A percentile compares a stretch with the other conserved stretches of the same genome.
Conservation (phyloP, 2,113 vertebrate genomes). For the Meleagris gallopavo region DNA sequence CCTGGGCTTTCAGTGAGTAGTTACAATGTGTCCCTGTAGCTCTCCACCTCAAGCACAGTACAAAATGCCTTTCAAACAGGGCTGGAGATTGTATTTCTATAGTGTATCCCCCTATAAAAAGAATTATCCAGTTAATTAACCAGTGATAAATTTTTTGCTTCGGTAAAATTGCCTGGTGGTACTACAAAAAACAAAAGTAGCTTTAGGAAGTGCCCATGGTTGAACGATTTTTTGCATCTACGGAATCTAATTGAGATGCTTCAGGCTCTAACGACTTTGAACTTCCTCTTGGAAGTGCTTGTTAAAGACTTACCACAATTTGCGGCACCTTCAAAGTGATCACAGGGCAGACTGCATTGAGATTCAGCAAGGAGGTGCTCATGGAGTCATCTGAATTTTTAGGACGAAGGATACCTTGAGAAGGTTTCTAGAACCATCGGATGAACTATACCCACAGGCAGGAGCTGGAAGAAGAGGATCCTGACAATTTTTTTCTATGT, state of each 20-base stretch:
- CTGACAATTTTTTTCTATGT: background rate
- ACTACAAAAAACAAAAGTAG: background rate
- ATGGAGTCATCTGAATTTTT: background rate
- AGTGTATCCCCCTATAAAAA: background rate
- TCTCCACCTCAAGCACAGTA: background rate
- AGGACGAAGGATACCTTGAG: background rate
- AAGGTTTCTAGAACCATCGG: background rate
- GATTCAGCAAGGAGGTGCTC: background rate
- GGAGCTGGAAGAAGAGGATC: background rate
- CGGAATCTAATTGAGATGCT: background rate
- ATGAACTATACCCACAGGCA: background rate
- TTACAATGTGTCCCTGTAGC: background rate
- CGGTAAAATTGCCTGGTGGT: background rate
- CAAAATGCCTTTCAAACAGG: background rate
- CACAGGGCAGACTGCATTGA: background rate
- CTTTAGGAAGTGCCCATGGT: rapidly evolving
- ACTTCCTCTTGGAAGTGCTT: background rate
- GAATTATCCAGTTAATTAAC: background rate
- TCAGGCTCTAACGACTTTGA: background rate
- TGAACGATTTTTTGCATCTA: background rate
- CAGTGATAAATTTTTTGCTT: background rate
- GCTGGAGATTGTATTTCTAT: background rate
- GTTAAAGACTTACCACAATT: background rate
- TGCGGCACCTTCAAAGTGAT: background rate
- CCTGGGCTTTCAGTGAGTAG: background rate